These are phyloP conservation scores for Morone saxatilis DNA, from an alignment of 2,113 vertebrate species.

Conservation along the genomic window DNA sequence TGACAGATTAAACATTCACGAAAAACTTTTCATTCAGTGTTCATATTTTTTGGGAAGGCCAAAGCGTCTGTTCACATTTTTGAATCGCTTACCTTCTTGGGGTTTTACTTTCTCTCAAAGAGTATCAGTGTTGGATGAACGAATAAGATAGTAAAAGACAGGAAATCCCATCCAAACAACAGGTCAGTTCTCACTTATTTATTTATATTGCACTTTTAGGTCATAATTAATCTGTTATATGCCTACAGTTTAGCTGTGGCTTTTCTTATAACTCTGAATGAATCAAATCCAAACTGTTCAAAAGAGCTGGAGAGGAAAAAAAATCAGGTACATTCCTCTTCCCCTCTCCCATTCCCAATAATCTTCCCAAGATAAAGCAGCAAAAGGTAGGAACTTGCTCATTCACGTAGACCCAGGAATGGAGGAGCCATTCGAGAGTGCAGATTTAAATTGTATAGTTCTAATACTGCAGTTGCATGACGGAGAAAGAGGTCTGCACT, in stretches of 20 bases:
- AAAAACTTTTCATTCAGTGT: constrained; percentile 29
- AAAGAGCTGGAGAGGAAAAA: constrained; percentile 12
- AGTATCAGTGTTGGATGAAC: constrained; percentile 14
- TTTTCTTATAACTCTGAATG: constrained; percentile 5
- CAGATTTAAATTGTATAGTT: constrained; percentile 53
- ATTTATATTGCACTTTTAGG: constrained; percentile 1
- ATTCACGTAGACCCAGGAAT: constrained; percentile 47
- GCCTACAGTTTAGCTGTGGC: background rate
- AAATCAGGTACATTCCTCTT: constrained; percentile 34
- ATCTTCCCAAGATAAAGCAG: constrained; percentile 58
- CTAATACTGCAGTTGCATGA: constrained; percentile 77
- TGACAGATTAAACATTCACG: constrained; percentile 39
- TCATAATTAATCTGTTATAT: constrained; percentile 13
- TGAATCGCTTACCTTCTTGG: background rate
- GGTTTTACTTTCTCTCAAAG: constrained; percentile 7
- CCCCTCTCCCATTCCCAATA: constrained; percentile 44
- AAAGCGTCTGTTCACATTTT: constrained; percentile 10
- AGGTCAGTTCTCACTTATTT: constrained; percentile 14
- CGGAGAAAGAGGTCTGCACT: constrained; percentile 45
- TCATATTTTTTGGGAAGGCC: constrained; percentile 13
- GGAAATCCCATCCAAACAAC: background rate
- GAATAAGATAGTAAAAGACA: no score
- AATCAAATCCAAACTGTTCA: background rate
- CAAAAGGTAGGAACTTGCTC: constrained; percentile 40
- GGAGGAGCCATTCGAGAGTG: constrained; percentile 26